Conservation (phyloP, 2,113 vertebrate species). For the Osmerus mordax region DNA sequence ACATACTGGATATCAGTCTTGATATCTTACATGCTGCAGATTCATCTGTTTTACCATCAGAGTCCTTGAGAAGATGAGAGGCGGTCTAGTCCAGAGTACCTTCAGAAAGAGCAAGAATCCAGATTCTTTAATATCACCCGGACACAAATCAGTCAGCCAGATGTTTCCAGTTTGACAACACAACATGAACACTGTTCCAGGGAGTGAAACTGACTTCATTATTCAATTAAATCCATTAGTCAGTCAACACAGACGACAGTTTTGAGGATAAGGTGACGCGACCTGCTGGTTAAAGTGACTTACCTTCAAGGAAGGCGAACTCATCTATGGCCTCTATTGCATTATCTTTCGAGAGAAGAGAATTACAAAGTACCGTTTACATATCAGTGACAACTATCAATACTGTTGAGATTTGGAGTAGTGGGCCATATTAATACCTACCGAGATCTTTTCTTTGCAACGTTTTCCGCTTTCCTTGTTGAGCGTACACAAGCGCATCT, state of each 20-base stretch:
- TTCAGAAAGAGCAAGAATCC: slow-evolving; percentile 1
- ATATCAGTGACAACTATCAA: background rate
- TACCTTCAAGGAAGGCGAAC: slow-evolving; percentile 96
- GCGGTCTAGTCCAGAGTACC: slow-evolving; percentile 37
- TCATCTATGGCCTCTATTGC: slow-evolving; percentile 94
- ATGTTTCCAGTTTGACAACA: slow-evolving; percentile 10
- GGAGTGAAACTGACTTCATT: slow-evolving; percentile 12
- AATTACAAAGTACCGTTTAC: slow-evolving; percentile 21
- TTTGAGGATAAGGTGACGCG: background rate
- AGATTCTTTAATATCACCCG: background rate
- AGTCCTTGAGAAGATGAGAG: no score
- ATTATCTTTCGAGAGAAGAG: slow-evolving; percentile 76
- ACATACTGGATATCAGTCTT: no score
- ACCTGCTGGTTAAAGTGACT: slow-evolving; percentile 21
- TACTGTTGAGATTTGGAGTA: background rate
- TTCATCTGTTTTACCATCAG: no score
- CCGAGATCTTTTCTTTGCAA: slow-evolving; percentile 95
- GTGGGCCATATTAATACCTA: slow-evolving; percentile 44
- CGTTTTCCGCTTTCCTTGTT: slow-evolving; percentile 95
- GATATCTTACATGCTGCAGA: no score
- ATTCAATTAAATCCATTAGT: background rate
- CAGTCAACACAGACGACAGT: slow-evolving; percentile 62
- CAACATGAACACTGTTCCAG: background rate
- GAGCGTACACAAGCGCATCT: slow-evolving; percentile 88
- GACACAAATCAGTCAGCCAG: slow-evolving; percentile 17